Base-by-base conservation (phyloP, 2,797 vertebrate species). In the Sphaeramia orbicularis region DNA sequence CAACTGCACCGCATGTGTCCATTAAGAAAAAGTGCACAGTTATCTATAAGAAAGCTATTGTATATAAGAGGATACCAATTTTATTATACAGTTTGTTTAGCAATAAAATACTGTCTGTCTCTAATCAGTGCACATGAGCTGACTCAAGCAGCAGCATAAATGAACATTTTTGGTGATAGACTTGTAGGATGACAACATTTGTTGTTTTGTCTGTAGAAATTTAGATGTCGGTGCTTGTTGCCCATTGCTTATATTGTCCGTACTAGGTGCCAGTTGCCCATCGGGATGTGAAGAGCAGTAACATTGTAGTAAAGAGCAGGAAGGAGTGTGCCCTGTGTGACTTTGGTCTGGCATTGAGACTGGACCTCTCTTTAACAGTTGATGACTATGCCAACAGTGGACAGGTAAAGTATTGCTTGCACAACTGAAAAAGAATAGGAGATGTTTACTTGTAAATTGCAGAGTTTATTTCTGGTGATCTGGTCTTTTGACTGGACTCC, bases 321-420 rank as follows among this genome's bases (percentile, higher is more conserved):
- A 85, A 55, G 38, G 94, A 96, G 80, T 96, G 95, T 0, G 93
- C 92, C 1, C 92, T 97, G 72, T 96, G 96, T 6, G 96, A 96
- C 86, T 97, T 97, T 0, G 96, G 96, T 45, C 93, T 96, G 37
- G 95, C 96, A 1, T 74, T 97, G 6, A 86, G 91, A 41, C 92
- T 97, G 1, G 96, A 96, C 70, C 89, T 95, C 6, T 86, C 95
- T 14, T 94, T 96, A 0, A 95, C 94, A 0, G 95, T 92, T 0
- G 95, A 96, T 0, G 96, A 96, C 90, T 96, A 94, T 4, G 96
- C 96, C 63, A 96, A 97, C 86, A 96, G 95, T 0, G 96, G 96
- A 43, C 96, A 97, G 95, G 96, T 94, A 38, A 15, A 38, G 6
- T 10, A 38, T 3, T 27, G 30, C 30, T 2, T 7, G 7, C 8